Evolutionary conservation across 2,888 invertebrate genomes (phyloP).

Genomic region (Lithophane semibrunnea): DNA sequence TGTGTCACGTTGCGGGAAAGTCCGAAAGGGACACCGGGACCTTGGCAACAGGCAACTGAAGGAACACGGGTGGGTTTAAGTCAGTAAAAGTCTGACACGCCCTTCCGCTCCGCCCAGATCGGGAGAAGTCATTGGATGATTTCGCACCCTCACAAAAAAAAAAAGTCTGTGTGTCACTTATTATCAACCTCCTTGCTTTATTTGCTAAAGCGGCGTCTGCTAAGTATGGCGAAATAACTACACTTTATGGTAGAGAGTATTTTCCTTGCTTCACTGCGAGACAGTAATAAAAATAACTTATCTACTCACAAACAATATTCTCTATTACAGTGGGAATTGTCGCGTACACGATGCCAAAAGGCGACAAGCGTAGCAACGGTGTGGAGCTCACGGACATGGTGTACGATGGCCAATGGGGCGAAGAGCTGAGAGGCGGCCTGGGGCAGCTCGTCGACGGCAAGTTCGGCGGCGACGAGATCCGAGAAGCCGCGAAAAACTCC

Average conservation of each 20-base stretch:
- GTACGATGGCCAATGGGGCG: slow-evolving; percentile 96
- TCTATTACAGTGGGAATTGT: slow-evolving; percentile 93
- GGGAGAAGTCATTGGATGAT: no score
- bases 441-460: slow-evolving; percentile 96
- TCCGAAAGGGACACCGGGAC: no score
- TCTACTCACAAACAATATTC: neutral
- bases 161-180: no score
- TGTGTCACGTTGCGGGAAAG: no score
- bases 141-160: no score
- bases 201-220: neutral
- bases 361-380: slow-evolving; percentile 94
- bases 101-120: no score
- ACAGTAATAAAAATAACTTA: neutral
- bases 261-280: neutral
- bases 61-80: no score
- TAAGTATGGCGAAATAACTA: neutral
- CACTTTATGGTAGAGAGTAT: neutral
- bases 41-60: no score
- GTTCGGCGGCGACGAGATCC: slow-evolving; percentile 93
- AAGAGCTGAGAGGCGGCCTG: slow-evolving; percentile 94
- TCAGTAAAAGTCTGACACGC: no score
- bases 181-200: neutral
- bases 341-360: slow-evolving; percentile 97
- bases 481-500: slow-evolving; percentile 91
- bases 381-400: slow-evolving; percentile 95